phyloP scores from a whole-genome alignment of 2,797 vertebrate species.

The Odontamblyopus rebecca region DNA sequence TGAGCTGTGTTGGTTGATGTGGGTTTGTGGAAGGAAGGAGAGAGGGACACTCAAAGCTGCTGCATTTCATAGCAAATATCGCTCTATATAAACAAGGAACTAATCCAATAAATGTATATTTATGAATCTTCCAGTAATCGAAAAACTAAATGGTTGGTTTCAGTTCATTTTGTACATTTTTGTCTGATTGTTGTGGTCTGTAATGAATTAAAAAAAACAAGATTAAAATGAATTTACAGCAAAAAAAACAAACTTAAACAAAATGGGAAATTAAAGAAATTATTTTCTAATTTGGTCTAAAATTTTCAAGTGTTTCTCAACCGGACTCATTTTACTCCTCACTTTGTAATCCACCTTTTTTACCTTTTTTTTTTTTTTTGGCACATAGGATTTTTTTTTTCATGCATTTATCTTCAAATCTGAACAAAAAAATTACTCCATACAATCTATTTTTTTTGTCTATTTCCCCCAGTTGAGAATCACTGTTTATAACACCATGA shows the following conservation, averaged over 20 bases:
- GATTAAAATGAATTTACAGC: not conserved
- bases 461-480: not conserved
- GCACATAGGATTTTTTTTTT: not conserved
- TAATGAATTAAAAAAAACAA: not conserved
- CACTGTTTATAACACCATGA: constrained; percentile 23
- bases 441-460: not conserved
- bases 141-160: not conserved
- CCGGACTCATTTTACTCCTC: not conserved
- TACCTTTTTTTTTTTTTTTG: not conserved
- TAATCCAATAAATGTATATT: not conserved
- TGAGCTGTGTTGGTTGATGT: constrained; percentile 66
- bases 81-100: not conserved
- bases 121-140: not conserved
- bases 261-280: not conserved
- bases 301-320: not conserved
- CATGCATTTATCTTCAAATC: not conserved
- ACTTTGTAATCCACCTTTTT: not conserved
- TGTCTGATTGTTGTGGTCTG: not conserved
- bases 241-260: not conserved
- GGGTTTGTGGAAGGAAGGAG: constrained; percentile 65
- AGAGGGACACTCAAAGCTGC: constrained; percentile 58
- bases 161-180: not conserved
- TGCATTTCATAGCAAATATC: constrained; percentile 63
- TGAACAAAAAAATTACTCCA: not conserved
- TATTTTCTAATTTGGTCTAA: not conserved